A percentile compares a stretch with the other conserved stretches of the same genome.
Evolutionary conservation across 2,797 vertebrate species (phyloP).

Genomic region (Gymnoscopelus braueri): DNA sequence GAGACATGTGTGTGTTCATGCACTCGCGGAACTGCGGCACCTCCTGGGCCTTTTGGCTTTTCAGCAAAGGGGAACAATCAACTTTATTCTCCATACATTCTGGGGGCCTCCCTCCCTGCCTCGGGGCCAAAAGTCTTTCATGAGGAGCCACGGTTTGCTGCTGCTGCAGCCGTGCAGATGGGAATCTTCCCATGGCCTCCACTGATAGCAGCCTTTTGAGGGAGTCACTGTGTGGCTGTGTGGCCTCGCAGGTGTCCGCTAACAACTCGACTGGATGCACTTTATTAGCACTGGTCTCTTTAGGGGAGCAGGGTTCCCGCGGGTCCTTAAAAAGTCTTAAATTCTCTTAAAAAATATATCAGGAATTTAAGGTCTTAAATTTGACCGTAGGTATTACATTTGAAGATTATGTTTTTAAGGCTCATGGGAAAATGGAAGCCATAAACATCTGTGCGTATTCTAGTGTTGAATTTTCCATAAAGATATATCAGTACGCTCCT

Average conservation of each 20-base stretch:
- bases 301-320: too few species aligned
- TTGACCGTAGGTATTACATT: too few species aligned
- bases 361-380: too few species aligned
- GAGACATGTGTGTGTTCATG: constrained; percentile 37
- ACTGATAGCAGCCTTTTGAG: constrained; percentile 66
- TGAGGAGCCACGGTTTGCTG: constrained; percentile 86
- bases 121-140: constrained; percentile 89
- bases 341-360: too few species aligned
- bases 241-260: constrained; percentile 65
- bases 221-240: constrained; percentile 64
- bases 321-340: too few species aligned
- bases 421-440: too few species aligned
- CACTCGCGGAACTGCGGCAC: constrained; percentile 73
- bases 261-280: too few species aligned
- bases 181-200: constrained; percentile 95
- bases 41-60: constrained; percentile 75
- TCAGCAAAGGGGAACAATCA: constrained; percentile 92
- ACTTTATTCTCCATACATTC: constrained; percentile 93
- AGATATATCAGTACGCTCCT: too few species aligned
- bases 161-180: constrained; percentile 87
- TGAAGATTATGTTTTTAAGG: too few species aligned
- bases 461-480: too few species aligned
- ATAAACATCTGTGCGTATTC: too few species aligned
- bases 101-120: constrained; percentile 85
- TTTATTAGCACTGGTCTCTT: constrained; percentile 18